Base-by-base conservation (phyloP, 2,797 vertebrate genomes). In the Anas capensis region DNA sequence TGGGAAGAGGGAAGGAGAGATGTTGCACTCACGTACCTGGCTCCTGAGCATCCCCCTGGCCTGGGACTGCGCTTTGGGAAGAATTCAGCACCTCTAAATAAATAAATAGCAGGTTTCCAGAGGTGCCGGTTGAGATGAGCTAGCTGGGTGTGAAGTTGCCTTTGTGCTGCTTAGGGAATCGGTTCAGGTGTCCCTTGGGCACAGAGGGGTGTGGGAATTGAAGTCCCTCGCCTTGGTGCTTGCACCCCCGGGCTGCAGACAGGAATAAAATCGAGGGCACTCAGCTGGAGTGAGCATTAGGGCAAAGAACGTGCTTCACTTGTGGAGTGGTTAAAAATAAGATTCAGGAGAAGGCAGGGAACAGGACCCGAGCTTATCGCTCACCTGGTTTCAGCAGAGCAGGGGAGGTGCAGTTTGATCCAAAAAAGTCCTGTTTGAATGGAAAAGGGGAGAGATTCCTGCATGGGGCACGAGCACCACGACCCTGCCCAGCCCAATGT, bases 361-460 rank as follows among this genome's bases (percentile, higher is more conserved):
- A 44, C 60, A 48, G 93, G 88, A 88, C 88, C 76, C 0, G 18
- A 70, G 87, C 87, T 88, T 33, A 56, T 44, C 88, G 72, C 36
- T 2, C 49, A 75, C 91, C 6, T 2, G 58, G 53, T 65, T 90
- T 53, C 48, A 13, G 65, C 3, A 2, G 81, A 66, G 77, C 34
- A 7, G 0, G 6, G 79, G 82, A 92, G 81, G 82, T 38, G 17
- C 0, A 4, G 49, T 83, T 95, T 94, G 94, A 96, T 91, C 89
- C 92, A 42, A 42, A 92, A 92, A 95, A 65, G 86, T 40, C 83
- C 77, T 95, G 72, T 91, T 69, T 71, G 85, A 94, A 85, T 80
- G 89, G 77, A 44, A 95, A 92, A 82, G 78, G 53, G 66, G 34
- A 46, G 72, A 53, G 57, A 36, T 26, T 70, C 65, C 82, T 24